Evolutionary conservation across 2,113 vertebrate genomes (phyloP).

Genomic region (Ivindomyrus marchei): DNA sequence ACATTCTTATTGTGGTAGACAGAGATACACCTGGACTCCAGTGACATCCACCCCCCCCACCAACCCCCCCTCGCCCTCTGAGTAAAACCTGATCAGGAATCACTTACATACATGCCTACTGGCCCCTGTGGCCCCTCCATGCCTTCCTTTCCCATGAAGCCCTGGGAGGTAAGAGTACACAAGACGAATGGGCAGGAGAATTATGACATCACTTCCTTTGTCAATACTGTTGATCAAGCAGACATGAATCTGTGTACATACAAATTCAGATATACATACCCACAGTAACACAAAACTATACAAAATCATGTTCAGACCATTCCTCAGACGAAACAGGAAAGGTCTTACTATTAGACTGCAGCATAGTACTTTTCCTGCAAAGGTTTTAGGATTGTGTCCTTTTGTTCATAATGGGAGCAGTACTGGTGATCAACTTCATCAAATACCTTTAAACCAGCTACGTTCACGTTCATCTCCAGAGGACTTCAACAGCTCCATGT

Average conservation of each 20-base stretch:
- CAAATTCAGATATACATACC: background rate
- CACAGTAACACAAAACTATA: background rate
- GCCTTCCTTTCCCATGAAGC: slow-evolving; percentile 72
- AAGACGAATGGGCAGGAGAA: background rate
- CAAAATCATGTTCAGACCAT: background rate
- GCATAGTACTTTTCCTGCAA: background rate
- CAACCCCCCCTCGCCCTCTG: background rate
- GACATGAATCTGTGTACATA: background rate
- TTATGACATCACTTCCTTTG: background rate
- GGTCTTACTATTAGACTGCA: background rate
- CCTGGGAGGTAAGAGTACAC: slow-evolving; percentile 53
- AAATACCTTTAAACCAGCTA: background rate
- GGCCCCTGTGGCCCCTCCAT: slow-evolving; percentile 70
- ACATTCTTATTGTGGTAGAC: background rate
- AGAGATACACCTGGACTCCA: background rate
- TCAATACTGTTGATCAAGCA: slow-evolving; percentile 1
- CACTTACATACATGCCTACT: slow-evolving; percentile 82
- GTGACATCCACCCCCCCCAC: background rate
- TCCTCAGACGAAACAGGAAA: background rate
- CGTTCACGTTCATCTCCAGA: background rate
- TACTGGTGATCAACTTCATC: background rate
- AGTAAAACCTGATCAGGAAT: slow-evolving; percentile 30
- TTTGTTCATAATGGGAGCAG: background rate
- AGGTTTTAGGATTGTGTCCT: background rate
- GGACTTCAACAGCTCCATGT: background rate